A percentile compares a stretch with the other conserved stretches of the same genome.
Conservation (phyloP, 2,888 invertebrate species). For the Buathra laborator region DNA sequence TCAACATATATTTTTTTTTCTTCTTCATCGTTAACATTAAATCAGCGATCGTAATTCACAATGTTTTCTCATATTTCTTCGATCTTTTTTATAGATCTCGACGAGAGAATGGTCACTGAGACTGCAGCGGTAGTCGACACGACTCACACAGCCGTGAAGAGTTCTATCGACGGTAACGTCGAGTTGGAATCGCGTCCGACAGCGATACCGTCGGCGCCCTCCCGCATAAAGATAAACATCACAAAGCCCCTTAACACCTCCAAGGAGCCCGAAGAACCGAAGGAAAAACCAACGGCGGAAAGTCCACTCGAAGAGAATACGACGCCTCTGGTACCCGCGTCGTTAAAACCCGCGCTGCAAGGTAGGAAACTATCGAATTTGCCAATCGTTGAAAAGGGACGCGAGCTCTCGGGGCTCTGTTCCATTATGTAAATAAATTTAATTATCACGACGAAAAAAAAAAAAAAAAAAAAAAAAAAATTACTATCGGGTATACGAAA, state of each 20-base stretch:
- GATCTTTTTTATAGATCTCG: conserved; percentile 81
- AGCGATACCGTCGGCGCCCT: conserved; percentile 84
- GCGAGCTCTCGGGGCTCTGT: conserved; percentile 94
- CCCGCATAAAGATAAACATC: conserved; percentile 92
- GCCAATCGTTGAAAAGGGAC: conserved; percentile 91
- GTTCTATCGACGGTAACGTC: conserved; percentile 92
- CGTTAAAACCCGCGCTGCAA: conserved; percentile 89
- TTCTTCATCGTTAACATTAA: not conserved
- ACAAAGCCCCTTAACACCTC: conserved; percentile 87
- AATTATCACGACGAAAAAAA: not conserved
- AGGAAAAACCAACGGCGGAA: conserved; percentile 78
- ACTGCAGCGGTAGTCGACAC: conserved; percentile 85
- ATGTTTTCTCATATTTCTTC: conserved; percentile 12
- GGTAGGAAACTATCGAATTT: conserved; percentile 90
- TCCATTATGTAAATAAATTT: conserved; percentile 90
- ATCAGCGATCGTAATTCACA: not conserved
- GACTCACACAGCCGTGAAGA: conserved; percentile 87
- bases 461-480: not conserved
- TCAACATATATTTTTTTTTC: not conserved
- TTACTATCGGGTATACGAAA: conserved; percentile 13
- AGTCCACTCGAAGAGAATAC: conserved; percentile 84
- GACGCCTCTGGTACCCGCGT: conserved; percentile 78
- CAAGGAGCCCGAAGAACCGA: conserved; percentile 81
- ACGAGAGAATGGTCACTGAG: conserved; percentile 86
- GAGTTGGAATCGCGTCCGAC: conserved; percentile 88